Base-by-base conservation (phyloP, 2,113 vertebrate species). In the Eidolon helvum region DNA sequence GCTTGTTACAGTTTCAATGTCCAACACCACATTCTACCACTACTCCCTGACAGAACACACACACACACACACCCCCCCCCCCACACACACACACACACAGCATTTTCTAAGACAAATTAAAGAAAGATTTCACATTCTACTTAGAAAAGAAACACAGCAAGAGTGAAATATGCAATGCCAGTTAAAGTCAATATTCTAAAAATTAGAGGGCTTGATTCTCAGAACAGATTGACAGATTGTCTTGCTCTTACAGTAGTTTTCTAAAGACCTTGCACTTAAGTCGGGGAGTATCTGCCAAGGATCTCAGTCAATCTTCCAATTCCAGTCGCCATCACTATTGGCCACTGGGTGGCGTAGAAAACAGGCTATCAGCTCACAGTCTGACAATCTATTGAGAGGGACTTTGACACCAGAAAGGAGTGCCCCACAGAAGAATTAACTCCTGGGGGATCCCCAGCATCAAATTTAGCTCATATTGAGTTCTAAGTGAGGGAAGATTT, bases 181-280 rank as follows among this genome's bases (percentile, higher is more conserved):
- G 48, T 72, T 95, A 96, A 97, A 96, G 84, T 92, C 84, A 97
- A 78, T 90, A 96, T 55, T 93, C 69, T 94, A 85, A 92, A 77
- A 82, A 55, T 59, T 69, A 78, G 40, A 92, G 35, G 71, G 40
- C 71, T 77, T 85, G 26, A n/a, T 88, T 96, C 65, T 93, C 59
- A 95, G 87, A 55, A 63, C 35, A 92, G 59, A 43, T 43, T 43
- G 43, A 5, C 43, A n/a, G n/a, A 93, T 69, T 80, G 50, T 87
- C 53, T 94, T 95, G 33, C n/a, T 85, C 48, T 95, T 71, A 86
- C 61, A 74, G 4, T 89, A 71, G 65, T 93, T 96, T 96, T 95
- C 95, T 96, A 88, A 96, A 94, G 80, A 95, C 35, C 63, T 95
- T 90, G 84, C 75, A 95, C 66, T 26, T 43, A 96, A 90, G 59